These are phyloP conservation scores for Ictidomys tridecemlineatus DNA, from an alignment of 2,113 vertebrate genomes.

Conservation along the genomic window DNA sequence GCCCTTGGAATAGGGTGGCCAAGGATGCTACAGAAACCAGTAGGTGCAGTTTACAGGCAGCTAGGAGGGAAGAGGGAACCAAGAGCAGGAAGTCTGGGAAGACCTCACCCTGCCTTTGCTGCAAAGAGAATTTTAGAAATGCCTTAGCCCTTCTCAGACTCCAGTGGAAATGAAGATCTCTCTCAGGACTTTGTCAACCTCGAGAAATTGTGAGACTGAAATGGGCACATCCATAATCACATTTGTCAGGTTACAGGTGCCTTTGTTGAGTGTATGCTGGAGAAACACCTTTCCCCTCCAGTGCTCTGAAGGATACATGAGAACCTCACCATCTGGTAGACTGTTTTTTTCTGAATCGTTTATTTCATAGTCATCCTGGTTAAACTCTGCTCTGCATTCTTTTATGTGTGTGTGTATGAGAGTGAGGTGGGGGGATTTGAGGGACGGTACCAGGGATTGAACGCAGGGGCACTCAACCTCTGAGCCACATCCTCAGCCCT, in stretches of 20 bases:
- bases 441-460: too few relatives aligned
- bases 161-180: not conserved
- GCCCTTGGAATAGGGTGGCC: not conserved
- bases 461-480: too few relatives aligned
- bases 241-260: not conserved
- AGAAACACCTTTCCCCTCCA: not conserved
- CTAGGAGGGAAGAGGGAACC: not conserved
- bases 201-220: not conserved
- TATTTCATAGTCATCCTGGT: not conserved
- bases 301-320: not conserved
- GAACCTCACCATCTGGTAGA: not conserved
- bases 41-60: not conserved
- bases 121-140: not conserved
- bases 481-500: too few relatives aligned
- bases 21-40: not conserved
- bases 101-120: not conserved
- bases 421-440: too few relatives aligned
- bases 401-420: rapidly evolving
- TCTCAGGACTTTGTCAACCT: not conserved
- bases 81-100: not conserved
- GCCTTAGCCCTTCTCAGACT: not conserved
- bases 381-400: not conserved
- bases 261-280: not conserved
- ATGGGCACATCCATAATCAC: not conserved
- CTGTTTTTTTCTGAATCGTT: not conserved